These are phyloP conservation scores for Sceloporus tristichus DNA, from an alignment of 2,113 vertebrate genomes.

Conservation along the genomic window DNA sequence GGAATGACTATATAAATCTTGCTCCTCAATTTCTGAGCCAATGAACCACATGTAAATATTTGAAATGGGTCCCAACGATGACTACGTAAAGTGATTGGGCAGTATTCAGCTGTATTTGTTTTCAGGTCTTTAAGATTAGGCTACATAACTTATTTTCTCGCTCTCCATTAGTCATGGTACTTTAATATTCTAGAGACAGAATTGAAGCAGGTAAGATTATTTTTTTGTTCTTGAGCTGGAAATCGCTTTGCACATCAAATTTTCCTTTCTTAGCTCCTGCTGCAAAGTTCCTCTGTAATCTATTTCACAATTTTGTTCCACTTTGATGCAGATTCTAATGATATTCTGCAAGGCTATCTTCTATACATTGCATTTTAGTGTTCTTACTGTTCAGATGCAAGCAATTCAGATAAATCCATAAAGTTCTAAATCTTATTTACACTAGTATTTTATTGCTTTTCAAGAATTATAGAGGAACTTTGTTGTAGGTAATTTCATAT, in stretches of 20 bases:
- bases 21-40: not conserved
- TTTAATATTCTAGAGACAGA: conserved; percentile 39
- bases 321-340: conserved; percentile 48
- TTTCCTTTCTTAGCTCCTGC: not conserved
- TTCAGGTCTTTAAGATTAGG: not conserved
- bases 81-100: not conserved
- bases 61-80: not conserved
- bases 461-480: conserved; percentile 14
- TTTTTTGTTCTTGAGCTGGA: conserved; percentile 27
- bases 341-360: conserved; percentile 27
- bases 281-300: conserved; percentile 47
- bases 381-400: conserved; percentile 8
- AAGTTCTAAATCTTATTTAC: conserved; percentile 46
- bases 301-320: conserved; percentile 35
- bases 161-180: not conserved
- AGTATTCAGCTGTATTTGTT: not conserved
- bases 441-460: conserved; percentile 29
- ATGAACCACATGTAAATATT: not conserved
- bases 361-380: conserved; percentile 42
- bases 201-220: not conserved
- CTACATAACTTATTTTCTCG: conserved; percentile 13
- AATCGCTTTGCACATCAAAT: conserved; percentile 25
- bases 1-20: no score
- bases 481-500: conserved; percentile 35
- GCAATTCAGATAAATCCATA: conserved; percentile 35